phyloP scores from a whole-genome alignment of 1,140 invertebrate genomes.

The Polypedilum pembai region DNA sequence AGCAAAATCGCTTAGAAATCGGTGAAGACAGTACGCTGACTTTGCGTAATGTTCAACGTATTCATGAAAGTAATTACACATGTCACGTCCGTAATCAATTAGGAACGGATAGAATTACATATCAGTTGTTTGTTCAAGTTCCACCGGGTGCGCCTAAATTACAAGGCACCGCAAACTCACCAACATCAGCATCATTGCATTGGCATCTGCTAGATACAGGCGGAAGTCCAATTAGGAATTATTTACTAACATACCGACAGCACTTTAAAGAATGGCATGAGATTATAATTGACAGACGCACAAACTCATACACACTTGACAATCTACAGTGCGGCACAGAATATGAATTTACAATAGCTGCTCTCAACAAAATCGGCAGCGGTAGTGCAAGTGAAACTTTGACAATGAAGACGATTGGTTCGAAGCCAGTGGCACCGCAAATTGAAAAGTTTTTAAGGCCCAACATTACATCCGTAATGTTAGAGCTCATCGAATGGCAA shows the following conservation, averaged over 20 bases:
- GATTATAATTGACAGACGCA: constrained; percentile 52
- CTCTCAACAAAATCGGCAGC: constrained; percentile 62
- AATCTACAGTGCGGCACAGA: constrained; percentile 60
- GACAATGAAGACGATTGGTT: constrained; percentile 54
- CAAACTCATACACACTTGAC: constrained; percentile 54
- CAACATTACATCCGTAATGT: constrained; percentile 54
- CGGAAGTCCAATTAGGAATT: constrained; percentile 55
- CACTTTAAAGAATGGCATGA: constrained; percentile 55
- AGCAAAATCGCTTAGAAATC: constrained; percentile 42
- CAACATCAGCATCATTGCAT: constrained; percentile 57
- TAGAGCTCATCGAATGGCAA: constrained; percentile 57
- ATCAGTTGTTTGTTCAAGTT: constrained; percentile 57
- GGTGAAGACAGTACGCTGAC: constrained; percentile 52
- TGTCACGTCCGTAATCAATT: constrained; percentile 53
- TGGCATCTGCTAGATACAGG: constrained; percentile 60
- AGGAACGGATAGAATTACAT: constrained; percentile 54
- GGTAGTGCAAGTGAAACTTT: constrained; percentile 56
- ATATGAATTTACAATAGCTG: constrained; percentile 60
- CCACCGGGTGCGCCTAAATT: constrained; percentile 58
- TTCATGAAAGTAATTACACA: constrained; percentile 57
- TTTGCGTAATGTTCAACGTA: constrained; percentile 49
- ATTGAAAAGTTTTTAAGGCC: constrained; percentile 47
- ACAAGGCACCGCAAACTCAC: constrained; percentile 57
- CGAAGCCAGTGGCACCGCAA: constrained; percentile 47
- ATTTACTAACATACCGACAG: constrained; percentile 55